These are phyloP conservation scores for Nasonia giraulti DNA, from an alignment of 1,140 invertebrate species.

Conservation along the genomic window DNA sequence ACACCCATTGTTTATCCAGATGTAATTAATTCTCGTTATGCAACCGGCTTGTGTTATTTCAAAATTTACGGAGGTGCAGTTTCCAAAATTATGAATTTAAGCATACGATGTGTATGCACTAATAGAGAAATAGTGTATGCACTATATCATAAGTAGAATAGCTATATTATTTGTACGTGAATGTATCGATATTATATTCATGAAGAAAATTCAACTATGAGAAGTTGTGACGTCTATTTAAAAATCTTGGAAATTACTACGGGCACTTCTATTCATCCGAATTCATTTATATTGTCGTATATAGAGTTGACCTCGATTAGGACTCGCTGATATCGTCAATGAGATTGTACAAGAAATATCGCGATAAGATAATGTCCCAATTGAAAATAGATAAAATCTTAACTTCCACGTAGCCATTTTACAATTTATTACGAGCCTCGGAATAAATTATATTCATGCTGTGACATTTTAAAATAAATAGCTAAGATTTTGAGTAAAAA, in stretches of 20 bases:
- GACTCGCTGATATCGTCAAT: not conserved
- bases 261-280: not conserved
- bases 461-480: no score
- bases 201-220: no score
- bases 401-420: not conserved
- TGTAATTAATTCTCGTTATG: not conserved
- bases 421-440: not conserved
- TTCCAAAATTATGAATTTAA: no score
- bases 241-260: no score
- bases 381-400: constrained; percentile 39
- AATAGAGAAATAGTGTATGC: no score
- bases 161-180: no score
- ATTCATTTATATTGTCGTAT: constrained; percentile 25
- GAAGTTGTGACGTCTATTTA: no score
- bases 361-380: constrained; percentile 34
- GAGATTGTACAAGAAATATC: constrained; percentile 3
- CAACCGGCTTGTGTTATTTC: not conserved
- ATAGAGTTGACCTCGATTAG: constrained; percentile 40
- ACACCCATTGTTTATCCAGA: not conserved
- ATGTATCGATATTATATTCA: no score
- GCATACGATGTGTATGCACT: no score
- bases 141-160: no score
- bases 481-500: no score
- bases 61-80: no score
- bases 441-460: not conserved